Percentiles rank a stretch among this genome's conserved stretches.
phyloP scores from a whole-genome alignment of 2,888 invertebrate genomes.

The Ectemnius cavifrons region DNA sequence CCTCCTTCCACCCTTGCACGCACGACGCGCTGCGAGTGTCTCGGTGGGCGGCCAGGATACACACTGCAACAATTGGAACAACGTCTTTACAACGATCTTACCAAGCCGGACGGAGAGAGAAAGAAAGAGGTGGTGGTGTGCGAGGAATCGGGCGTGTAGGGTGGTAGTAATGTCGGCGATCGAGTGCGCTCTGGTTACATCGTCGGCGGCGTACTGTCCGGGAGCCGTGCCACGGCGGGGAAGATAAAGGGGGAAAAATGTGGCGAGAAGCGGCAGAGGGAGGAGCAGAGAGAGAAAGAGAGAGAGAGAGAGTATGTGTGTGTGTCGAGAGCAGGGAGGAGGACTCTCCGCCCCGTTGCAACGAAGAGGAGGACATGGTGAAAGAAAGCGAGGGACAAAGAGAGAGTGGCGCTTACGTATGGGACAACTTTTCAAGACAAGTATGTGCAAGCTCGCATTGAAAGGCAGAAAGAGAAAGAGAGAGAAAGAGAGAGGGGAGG shows the following conservation, averaged over 20 bases:
- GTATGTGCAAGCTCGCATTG: not conserved
- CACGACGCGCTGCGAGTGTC: not conserved
- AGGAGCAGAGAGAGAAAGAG: not conserved
- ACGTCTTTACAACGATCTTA: not conserved
- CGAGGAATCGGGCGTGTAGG: constrained; percentile 12
- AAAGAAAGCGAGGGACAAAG: constrained; percentile 14
- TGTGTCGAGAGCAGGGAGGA: too few species aligned
- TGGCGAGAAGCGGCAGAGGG: not conserved
- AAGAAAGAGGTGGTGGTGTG: not conserved
- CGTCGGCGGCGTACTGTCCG: not conserved
- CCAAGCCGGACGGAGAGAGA: constrained; percentile 10
- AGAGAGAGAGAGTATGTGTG: too few species aligned
- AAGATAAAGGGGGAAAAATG: constrained; percentile 5
- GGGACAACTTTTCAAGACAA: too few species aligned
- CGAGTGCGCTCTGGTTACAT: not conserved
- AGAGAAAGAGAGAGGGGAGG: constrained; percentile 20
- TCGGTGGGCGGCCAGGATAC: not conserved
- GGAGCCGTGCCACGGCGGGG: not conserved
- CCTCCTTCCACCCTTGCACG: too few species aligned
- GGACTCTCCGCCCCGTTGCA: not conserved
- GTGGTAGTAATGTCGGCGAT: not conserved
- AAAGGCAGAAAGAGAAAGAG: constrained; percentile 20
- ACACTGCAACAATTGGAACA: constrained; percentile 12
- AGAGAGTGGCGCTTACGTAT: not conserved
- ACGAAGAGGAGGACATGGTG: too few species aligned